Percentiles rank a stretch among this genome's conserved stretches.
Evolutionary conservation across 2,888 invertebrate genomes (phyloP).

Genomic region (Dicyrtoma fusca): DNA sequence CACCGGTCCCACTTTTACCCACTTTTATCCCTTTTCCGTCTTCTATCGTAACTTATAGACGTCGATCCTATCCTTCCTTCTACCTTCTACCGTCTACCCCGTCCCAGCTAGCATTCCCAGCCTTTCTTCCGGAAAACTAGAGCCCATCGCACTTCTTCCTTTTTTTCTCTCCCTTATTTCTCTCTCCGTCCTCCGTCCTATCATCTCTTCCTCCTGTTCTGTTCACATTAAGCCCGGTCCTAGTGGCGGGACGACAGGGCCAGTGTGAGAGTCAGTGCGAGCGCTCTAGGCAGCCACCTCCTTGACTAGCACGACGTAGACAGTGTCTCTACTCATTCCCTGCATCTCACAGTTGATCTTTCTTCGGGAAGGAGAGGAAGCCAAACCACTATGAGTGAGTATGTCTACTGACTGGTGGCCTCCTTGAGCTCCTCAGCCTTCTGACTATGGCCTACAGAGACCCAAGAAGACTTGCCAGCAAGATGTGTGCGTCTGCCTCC

Average conservation of each 20-base stretch:
- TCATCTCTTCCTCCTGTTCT: constrained; percentile 37
- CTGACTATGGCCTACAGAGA: too few species aligned
- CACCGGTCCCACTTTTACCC: not conserved
- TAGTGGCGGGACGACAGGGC: not conserved
- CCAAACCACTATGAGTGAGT: too few species aligned
- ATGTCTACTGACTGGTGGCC: too few species aligned
- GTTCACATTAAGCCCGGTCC: constrained; percentile 24
- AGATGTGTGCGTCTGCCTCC: constrained; percentile 5
- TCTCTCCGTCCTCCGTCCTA: constrained; percentile 39
- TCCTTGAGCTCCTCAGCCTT: too few species aligned
- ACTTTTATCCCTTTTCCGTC: constrained; percentile 7
- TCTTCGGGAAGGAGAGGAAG: too few species aligned
- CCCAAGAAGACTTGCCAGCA: too few species aligned
- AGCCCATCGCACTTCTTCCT: constrained; percentile 6
- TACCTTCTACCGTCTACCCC: constrained; percentile 24
- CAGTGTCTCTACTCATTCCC: too few species aligned
- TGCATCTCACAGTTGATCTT: too few species aligned
- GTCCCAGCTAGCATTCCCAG: constrained; percentile 6
- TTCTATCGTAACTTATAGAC: constrained; percentile 33
- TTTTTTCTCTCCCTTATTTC: constrained; percentile 34
- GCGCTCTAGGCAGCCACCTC: too few species aligned
- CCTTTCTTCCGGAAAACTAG: too few species aligned
- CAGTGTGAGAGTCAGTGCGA: not conserved
- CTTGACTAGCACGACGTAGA: too few species aligned
- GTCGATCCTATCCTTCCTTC: constrained; percentile 32